Base-by-base conservation (phyloP, 2,888 invertebrate species). In the Isotomurus palustris region DNA sequence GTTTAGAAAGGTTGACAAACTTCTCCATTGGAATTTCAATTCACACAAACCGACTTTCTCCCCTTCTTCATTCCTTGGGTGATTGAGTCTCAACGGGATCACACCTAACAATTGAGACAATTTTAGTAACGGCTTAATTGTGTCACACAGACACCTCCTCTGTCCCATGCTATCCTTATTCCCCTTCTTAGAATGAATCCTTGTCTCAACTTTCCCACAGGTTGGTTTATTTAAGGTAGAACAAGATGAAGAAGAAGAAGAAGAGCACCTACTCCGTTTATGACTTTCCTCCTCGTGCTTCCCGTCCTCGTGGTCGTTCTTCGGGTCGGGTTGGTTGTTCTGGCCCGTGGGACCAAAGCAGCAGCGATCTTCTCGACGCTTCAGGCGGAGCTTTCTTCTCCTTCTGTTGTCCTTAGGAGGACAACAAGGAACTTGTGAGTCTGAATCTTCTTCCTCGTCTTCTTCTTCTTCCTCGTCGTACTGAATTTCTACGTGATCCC, bases 111-210 rank as follows among this genome's bases (percentile, higher is more conserved):
- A 29, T 52, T 64, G 62, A 3, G 68, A 58, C 10, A 66, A 29
- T 28, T 27, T 44, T 4, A 68, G n/a, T 10, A 68, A 58, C 2
- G 66, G 64, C 36, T 53, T 62, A 17, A 68, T 58, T 0, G 61
- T 61, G 40, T 64, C 62, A 52, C 68, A 68, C 6, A 68, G 48
- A 47, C 68, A 68, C 19, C 49, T 53, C 6, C 62, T n/a, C n/a
- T n/a, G 52, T 24, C 47, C 56, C 60, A 60, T 60, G 27, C 41
- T 28, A 27, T 29, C n/a, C 6, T 35, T n/a, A n/a, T n/a, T n/a
- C n/a, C n/a, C n/a, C n/a, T n/a, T n/a, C n/a, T n/a, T n/a, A n/a
- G n/a, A n/a, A n/a, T n/a, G n/a, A n/a, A n/a, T n/a, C n/a, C n/a
- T n/a, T n/a, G n/a, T n/a, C n/a, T n/a, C n/a, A n/a, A 8, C 29